A percentile compares a stretch with the other conserved stretches of the same genome.
Conservation (phyloP, 2,888 invertebrate species). For the Chloromyia formosa region DNA sequence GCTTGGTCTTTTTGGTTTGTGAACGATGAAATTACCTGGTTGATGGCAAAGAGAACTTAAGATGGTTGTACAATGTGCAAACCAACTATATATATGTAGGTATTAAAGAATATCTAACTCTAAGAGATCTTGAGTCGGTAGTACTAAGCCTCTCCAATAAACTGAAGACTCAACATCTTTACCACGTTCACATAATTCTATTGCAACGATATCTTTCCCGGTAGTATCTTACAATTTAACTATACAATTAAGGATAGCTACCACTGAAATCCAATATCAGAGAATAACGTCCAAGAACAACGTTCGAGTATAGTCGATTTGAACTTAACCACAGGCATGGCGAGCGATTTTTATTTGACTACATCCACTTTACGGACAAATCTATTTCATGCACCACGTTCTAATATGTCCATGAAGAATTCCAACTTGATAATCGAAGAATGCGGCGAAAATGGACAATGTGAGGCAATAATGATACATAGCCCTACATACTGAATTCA, state of each 20-base stretch:
- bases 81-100: not conserved
- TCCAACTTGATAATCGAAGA: not conserved
- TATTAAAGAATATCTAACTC: not conserved
- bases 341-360: not conserved
- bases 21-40: not conserved
- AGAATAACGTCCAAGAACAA: not conserved
- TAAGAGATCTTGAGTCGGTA: not conserved
- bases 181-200: not conserved
- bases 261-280: slow-evolving; percentile 17
- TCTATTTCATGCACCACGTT: not conserved
- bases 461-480: not conserved
- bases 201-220: not conserved
- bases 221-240: slow-evolving; percentile 21
- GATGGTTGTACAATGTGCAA: not conserved
- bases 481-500: too few species aligned
- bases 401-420: not conserved
- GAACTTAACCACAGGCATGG: slow-evolving; percentile 9
- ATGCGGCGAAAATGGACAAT: not conserved
- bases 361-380: not conserved
- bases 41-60: not conserved
- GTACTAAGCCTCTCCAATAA: not conserved
- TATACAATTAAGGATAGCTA: slow-evolving; percentile 3
- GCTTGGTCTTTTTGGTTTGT: not conserved
- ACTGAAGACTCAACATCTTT: not conserved
- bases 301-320: not conserved